A percentile compares a stretch with the other conserved stretches of the same genome.
phyloP scores from a whole-genome alignment of 2,113 vertebrate genomes.

The Dendrocopos noguchii region DNA sequence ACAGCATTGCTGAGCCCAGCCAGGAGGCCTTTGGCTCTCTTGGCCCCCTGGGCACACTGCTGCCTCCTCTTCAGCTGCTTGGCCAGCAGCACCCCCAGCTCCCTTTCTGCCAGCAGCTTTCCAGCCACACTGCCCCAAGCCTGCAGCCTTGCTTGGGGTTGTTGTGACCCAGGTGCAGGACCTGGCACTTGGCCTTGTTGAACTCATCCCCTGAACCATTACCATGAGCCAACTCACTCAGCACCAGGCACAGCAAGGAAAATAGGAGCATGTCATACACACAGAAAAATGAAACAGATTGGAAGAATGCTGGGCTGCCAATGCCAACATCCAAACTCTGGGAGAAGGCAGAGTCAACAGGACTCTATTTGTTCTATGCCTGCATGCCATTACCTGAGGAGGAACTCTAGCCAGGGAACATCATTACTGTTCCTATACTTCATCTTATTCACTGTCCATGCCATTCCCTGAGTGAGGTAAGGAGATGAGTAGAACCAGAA shows the following conservation, averaged over 20 bases:
- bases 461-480: not conserved
- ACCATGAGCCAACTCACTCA: slow-evolving; percentile 36
- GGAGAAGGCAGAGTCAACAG: not conserved
- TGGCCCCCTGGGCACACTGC: too few relatives aligned
- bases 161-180: too few relatives aligned
- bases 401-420: not conserved
- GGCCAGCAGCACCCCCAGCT: too few relatives aligned
- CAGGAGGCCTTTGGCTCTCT: too few relatives aligned
- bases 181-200: too few relatives aligned
- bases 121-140: too few relatives aligned
- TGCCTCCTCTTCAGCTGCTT: too few relatives aligned
- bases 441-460: not conserved
- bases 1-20: too few relatives aligned
- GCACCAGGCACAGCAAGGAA: not conserved
- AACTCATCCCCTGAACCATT: not conserved
- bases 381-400: not conserved
- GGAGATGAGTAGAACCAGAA: not conserved
- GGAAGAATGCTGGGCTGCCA: not conserved
- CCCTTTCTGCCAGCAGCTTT: too few relatives aligned
- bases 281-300: not conserved
- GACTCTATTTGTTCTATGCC: not conserved
- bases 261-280: not conserved
- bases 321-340: not conserved
- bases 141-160: too few relatives aligned
- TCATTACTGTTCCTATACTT: not conserved